Percentiles rank a stretch among this genome's conserved stretches.
These are phyloP conservation scores for Dryococelus australis DNA, from an alignment of 2,888 invertebrate genomes.

Conservation along the genomic window DNA sequence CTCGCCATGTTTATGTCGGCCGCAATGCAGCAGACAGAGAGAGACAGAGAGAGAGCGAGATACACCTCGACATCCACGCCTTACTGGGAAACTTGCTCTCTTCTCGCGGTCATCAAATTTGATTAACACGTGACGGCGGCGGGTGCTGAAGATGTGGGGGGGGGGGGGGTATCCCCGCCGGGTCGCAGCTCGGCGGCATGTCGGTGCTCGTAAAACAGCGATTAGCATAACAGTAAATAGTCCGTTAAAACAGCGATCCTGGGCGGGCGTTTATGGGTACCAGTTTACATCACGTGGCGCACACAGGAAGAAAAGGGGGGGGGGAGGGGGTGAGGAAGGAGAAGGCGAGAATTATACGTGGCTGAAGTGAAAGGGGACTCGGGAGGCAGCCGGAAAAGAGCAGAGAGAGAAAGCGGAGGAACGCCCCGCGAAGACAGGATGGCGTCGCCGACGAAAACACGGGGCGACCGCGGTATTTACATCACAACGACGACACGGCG, in stretches of 20 bases:
- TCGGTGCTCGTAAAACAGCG: constrained; percentile 20
- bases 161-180: neutral
- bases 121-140: neutral
- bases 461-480: too few relatives aligned
- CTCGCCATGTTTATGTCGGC: neutral
- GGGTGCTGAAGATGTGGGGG: neutral
- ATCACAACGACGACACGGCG: neutral
- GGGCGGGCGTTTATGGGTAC: neutral
- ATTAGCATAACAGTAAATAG: constrained; percentile 30
- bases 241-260: constrained; percentile 28
- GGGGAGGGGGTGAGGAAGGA: neutral
- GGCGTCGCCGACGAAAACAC: neutral
- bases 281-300: neutral
- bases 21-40: neutral
- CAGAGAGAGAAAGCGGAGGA: neutral
- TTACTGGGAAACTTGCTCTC: neutral
- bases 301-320: neutral
- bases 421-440: neutral
- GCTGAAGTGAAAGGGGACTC: neutral
- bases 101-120: constrained; percentile 16
- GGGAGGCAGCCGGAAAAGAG: too few relatives aligned
- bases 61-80: neutral
- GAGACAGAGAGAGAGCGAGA: neutral
- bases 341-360: neutral
- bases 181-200: neutral